Base-by-base conservation (phyloP, 2,113 vertebrate species). In the Erinaceus europaeus region DNA sequence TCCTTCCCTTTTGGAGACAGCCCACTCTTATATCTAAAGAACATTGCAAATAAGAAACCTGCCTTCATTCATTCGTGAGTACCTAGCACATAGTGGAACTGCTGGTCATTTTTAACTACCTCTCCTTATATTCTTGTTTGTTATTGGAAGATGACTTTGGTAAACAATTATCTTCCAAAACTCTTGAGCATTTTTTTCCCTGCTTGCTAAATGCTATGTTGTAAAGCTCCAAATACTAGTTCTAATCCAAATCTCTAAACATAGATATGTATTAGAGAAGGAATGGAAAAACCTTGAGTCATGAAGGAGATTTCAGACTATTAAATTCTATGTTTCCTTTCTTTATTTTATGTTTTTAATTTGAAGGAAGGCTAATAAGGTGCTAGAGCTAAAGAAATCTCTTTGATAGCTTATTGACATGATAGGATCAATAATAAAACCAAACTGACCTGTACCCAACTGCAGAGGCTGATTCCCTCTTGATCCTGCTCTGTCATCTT, bases 181-280 rank as follows among this genome's bases (percentile, higher is more conserved):
- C 4, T n/a, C 71, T 34, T 59, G 59, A 84, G 32, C 29, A 25
- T 84, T 82, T 78, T 90, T 84, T 82, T 78, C 89, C 40, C 80
- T 78, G 53, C 42, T 86, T 80, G 53, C 80, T 90, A 85, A 87
- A 80, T 46, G 86, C 59, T 71, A 18, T 79, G 46, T 67, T 77
- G 9, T 62, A 78, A 82, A 91, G 62, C 68, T 93, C 52, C 50
- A 90, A 44, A 86, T 84, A 71, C 69, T 46, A 62, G 77, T 46
- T 91, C 48, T 86, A 81, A 71, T 80, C 81, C 68, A 91, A 92
- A 75, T 68, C 88, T 91, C 52, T 80, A 90, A 55, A 84, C 75
- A 59, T 48, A 74, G 61, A 44, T 79, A 77, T 64, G 36, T 72
- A 86, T 88, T 91, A 77, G 64, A 71, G 68, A 87, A 86, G 36